Evolutionary conservation across 2,113 vertebrate species (phyloP).

Genomic region (Solea senegalensis): DNA sequence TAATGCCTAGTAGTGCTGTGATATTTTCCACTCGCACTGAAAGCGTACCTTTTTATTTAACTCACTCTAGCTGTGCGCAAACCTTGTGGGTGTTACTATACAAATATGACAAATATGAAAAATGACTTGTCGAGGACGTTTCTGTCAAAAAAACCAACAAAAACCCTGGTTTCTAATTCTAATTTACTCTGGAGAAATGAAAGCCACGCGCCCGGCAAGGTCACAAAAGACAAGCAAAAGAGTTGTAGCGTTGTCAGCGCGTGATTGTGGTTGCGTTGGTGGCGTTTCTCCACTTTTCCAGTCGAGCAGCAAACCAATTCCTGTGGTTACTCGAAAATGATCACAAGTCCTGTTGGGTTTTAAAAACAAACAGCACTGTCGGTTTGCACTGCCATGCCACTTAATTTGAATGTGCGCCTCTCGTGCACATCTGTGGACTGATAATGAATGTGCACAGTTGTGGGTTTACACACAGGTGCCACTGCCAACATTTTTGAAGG

Average conservation of each 20-base stretch:
- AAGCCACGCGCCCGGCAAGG: neutral
- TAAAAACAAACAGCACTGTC: neutral
- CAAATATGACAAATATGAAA: neutral
- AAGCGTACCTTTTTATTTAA: no score
- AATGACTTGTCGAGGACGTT: no score
- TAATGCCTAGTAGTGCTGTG: no score
- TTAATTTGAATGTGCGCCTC: slow-evolving; percentile 16
- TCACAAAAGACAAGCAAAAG: neutral
- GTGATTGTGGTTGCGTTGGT: neutral
- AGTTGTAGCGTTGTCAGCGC: neutral
- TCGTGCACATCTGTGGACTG: slow-evolving; percentile 25
- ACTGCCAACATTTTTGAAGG: slow-evolving; percentile 29
- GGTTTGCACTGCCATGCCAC: neutral
- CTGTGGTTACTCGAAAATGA: neutral
- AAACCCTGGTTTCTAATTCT: neutral
- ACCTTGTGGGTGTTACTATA: no score
- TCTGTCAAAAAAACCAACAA: no score
- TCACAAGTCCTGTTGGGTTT: neutral
- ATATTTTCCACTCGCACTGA: no score
- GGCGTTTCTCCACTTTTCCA: neutral
- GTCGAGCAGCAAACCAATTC: neutral
- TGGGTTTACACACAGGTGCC: slow-evolving; percentile 32
- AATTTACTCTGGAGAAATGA: neutral
- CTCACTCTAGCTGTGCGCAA: no score
- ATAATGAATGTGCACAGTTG: slow-evolving; percentile 16